phyloP scores from a whole-genome alignment of 1,140 invertebrate species.

The Lanistes nyassanus region DNA sequence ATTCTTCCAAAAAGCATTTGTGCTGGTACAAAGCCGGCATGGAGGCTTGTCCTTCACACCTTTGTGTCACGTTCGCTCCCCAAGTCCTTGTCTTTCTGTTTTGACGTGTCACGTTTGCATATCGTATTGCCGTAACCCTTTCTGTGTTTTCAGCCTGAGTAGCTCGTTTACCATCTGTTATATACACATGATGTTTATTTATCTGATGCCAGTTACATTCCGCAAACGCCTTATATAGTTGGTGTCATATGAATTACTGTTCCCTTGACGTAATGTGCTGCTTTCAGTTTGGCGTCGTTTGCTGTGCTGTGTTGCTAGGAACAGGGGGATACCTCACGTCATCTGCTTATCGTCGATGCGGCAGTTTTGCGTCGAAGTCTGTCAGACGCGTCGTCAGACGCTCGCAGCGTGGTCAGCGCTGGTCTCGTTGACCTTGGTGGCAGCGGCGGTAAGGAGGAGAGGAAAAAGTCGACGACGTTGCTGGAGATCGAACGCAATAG shows the following conservation, averaged over 20 bases:
- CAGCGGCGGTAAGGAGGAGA: slow-evolving; percentile 69
- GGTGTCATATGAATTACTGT: too few relatives aligned
- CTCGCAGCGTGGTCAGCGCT: slow-evolving; percentile 23
- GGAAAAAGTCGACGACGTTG: slow-evolving; percentile 87
- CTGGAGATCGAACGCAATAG: slow-evolving; percentile 90
- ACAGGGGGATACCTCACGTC: background rate
- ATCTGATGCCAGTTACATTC: too few relatives aligned
- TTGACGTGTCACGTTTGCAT: background rate
- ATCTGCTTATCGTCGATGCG: too few relatives aligned
- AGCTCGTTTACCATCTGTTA: too few relatives aligned
- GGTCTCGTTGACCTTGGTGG: slow-evolving; percentile 63
- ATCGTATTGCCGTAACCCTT: background rate
- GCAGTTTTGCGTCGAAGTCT: too few relatives aligned
- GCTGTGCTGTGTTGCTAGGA: slow-evolving; percentile 9
- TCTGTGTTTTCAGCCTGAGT: background rate
- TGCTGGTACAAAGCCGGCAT: too few relatives aligned
- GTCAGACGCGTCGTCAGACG: too few relatives aligned
- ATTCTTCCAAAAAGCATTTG: too few relatives aligned
- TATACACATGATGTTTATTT: too few relatives aligned
- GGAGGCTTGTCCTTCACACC: background rate
- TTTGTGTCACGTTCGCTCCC: background rate
- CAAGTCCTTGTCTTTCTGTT: background rate
- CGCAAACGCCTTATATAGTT: too few relatives aligned
- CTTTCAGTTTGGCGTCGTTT: background rate
- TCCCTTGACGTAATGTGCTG: background rate